Conservation (phyloP, 2,797 vertebrate species). For the Ceryle rudis region DNA sequence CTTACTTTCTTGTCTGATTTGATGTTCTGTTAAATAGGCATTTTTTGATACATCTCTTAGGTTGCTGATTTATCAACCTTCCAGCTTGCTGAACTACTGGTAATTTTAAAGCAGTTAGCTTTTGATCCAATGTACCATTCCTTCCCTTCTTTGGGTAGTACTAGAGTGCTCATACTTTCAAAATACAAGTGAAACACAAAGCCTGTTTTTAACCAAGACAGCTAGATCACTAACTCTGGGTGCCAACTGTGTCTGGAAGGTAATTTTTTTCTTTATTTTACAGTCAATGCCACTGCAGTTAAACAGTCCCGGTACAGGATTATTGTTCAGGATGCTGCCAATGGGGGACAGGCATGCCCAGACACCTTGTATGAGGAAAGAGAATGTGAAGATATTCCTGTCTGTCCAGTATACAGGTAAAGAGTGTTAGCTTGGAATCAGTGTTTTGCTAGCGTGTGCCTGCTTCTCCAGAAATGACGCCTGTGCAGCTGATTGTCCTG, state of each 20-base stretch:
- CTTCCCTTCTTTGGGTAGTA: background rate
- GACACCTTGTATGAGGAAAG: conserved; percentile 95
- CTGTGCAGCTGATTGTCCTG: background rate
- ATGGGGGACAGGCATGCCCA: conserved; percentile 91
- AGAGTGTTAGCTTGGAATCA: background rate
- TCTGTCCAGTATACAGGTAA: conserved; percentile 90
- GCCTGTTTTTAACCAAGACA: background rate
- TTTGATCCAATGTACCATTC: background rate
- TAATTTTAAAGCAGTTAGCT: background rate
- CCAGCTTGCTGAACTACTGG: background rate
- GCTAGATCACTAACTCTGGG: background rate
- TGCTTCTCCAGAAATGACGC: background rate
- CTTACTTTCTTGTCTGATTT: background rate
- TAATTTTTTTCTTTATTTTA: background rate
- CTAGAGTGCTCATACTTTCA: background rate
- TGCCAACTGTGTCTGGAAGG: background rate
- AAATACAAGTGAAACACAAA: background rate
- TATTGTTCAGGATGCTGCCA: conserved; percentile 85
- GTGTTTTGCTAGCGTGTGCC: background rate
- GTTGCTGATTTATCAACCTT: background rate
- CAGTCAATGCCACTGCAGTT: conserved; percentile 84
- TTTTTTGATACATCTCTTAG: background rate
- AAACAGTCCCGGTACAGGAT: conserved; percentile 92
- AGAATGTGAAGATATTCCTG: conserved; percentile 88
- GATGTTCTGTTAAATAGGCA: background rate